These are phyloP conservation scores for Heliconius ethilla DNA, from an alignment of 2,888 invertebrate genomes.

Conservation along the genomic window DNA sequence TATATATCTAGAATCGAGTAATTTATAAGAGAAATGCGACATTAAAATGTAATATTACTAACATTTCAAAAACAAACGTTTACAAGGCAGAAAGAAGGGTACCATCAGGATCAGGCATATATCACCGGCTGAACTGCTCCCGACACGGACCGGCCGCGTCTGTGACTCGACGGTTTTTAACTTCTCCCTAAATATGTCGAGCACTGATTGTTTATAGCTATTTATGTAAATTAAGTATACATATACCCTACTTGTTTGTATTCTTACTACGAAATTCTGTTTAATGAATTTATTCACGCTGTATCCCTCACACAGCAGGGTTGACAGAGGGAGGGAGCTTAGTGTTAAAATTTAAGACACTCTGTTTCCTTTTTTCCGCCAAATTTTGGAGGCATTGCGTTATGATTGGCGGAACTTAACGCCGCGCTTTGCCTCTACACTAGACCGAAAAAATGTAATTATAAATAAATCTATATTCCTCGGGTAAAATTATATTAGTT, in stretches of 20 bases:
- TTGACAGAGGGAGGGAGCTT: too few relatives aligned
- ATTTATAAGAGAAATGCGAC: not conserved
- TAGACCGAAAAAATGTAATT: too few relatives aligned
- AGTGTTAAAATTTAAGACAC: too few relatives aligned
- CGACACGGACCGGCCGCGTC: constrained; percentile 32
- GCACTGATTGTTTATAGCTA: constrained; percentile 16
- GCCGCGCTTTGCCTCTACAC: too few relatives aligned
- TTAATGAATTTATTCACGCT: too few relatives aligned
- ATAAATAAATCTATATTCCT: not conserved
- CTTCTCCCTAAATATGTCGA: constrained; percentile 27
- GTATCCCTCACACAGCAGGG: too few relatives aligned
- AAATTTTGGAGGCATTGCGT: too few relatives aligned
- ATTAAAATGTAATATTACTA: constrained; percentile 18
- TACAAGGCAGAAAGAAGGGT: constrained; percentile 22
- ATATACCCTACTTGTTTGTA: too few relatives aligned
- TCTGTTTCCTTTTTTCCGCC: fast-evolving
- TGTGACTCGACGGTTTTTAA: constrained; percentile 41
- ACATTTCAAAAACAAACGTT: constrained; percentile 24
- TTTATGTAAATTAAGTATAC: not conserved
- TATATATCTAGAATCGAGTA: too few relatives aligned
- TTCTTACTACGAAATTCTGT: not conserved
- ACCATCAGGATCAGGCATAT: constrained; percentile 3
- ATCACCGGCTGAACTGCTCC: constrained; percentile 29
- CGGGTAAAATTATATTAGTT: not conserved
- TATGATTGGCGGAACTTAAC: too few relatives aligned